Percentiles rank a stretch among this genome's conserved stretches.
Conservation (phyloP, 2,888 invertebrate genomes). For the Patella ulyssiponensis region DNA sequence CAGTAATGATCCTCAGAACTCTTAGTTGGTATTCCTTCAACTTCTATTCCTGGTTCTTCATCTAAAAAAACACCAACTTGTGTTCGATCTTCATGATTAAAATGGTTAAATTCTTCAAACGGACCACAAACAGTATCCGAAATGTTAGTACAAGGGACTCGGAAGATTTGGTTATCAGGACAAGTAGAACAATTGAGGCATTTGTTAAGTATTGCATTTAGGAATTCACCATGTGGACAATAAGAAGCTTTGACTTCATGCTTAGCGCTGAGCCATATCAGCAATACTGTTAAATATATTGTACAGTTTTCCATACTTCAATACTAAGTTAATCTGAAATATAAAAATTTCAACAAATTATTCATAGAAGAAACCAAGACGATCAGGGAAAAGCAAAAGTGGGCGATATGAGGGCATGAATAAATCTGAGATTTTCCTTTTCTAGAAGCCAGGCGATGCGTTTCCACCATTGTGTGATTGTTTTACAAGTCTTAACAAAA, state of each 20-base stretch:
- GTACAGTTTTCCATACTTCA: no score
- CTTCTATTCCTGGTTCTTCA: slow-evolving; percentile 2
- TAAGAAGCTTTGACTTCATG: neutral
- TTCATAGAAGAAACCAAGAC: no score
- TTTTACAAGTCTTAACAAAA: no score
- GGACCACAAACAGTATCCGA: slow-evolving; percentile 45
- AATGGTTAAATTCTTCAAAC: slow-evolving; percentile 43
- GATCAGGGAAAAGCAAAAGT: no score
- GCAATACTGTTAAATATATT: no score
- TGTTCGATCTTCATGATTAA: slow-evolving; percentile 27
- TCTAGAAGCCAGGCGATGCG: no score
- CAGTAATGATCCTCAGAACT: slow-evolving; percentile 54
- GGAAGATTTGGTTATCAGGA: slow-evolving; percentile 42
- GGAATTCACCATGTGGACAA: slow-evolving; percentile 6
- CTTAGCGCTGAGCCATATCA: no score
- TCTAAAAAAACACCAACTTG: slow-evolving; percentile 13
- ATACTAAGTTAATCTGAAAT: no score
- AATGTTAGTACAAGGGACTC: slow-evolving; percentile 36
- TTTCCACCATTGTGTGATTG: no score
- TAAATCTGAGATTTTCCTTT: no score
- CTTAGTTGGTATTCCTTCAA: slow-evolving; percentile 28
- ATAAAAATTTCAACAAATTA: no score
- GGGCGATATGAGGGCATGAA: no score
- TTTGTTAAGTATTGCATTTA: neutral
- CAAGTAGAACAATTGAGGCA: slow-evolving; percentile 41